Evolutionary conservation across 2,113 vertebrate genomes (phyloP).

Genomic region (Tupaia chinensis): DNA sequence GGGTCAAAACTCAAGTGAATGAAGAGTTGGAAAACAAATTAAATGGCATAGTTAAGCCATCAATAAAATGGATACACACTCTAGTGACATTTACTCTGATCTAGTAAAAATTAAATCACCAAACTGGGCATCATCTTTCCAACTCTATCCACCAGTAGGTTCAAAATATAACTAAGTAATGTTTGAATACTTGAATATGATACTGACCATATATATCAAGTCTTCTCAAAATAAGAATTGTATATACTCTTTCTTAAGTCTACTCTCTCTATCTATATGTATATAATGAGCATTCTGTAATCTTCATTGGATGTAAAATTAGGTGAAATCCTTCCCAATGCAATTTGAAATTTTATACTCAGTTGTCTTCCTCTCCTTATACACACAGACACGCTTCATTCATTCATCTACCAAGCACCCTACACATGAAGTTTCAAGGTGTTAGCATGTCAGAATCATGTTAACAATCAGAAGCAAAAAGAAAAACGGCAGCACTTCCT

Average conservation of each 20-base stretch:
- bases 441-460: neutral
- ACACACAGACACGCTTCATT: neutral
- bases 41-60: neutral
- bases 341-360: constrained; percentile 12
- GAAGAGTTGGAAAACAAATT: neutral
- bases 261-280: neutral
- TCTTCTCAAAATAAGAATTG: constrained; percentile 22
- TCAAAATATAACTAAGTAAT: neutral
- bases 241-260: neutral
- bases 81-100: neutral
- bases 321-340: neutral
- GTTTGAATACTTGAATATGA: neutral
- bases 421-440: neutral
- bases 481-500: neutral
- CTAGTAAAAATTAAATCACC: neutral
- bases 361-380: neutral
- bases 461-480: neutral
- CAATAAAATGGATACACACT: neutral
- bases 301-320: neutral
- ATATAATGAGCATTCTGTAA: neutral
- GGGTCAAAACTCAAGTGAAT: constrained; percentile 46
- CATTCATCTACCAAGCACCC: neutral
- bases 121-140: neutral
- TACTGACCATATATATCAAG: neutral
- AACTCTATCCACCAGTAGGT: neutral